Percentiles rank a stretch among this genome's conserved stretches.
Evolutionary conservation across 2,797 vertebrate genomes (phyloP).

Genomic region (Clangula hyemalis): DNA sequence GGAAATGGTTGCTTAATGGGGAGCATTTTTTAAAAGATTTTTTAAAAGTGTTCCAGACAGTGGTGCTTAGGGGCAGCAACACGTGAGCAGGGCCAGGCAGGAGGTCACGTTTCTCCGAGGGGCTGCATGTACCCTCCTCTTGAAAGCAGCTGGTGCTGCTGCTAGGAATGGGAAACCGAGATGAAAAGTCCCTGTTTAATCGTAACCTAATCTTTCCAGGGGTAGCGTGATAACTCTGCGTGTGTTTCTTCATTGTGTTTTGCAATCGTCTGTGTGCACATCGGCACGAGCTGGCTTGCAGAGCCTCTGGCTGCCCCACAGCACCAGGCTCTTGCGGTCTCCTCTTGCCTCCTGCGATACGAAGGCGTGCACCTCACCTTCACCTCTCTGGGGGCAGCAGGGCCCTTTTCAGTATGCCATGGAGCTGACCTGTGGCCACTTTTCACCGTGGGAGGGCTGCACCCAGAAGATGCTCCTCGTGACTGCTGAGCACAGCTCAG

Average conservation of each 20-base stretch:
- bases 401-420: fast-evolving
- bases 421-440: fast-evolving
- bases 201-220: background rate
- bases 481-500: background rate
- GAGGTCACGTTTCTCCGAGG: background rate
- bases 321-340: fast-evolving
- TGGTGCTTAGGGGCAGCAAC: background rate
- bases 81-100: background rate
- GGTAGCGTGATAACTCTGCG: too few relatives aligned
- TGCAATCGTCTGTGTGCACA: background rate
- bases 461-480: background rate
- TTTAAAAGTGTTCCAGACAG: background rate
- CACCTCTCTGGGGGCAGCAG: background rate
- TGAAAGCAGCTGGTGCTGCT: background rate
- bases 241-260: background rate
- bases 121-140: background rate
- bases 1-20: background rate
- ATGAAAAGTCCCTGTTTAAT: background rate
- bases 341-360: background rate
- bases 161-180: background rate
- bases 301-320: background rate
- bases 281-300: background rate
- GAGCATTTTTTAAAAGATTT: background rate
- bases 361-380: background rate
- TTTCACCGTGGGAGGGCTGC: background rate